Evolutionary conservation across 2,888 invertebrate genomes (phyloP).

Genomic region (Ormia ochracea): DNA sequence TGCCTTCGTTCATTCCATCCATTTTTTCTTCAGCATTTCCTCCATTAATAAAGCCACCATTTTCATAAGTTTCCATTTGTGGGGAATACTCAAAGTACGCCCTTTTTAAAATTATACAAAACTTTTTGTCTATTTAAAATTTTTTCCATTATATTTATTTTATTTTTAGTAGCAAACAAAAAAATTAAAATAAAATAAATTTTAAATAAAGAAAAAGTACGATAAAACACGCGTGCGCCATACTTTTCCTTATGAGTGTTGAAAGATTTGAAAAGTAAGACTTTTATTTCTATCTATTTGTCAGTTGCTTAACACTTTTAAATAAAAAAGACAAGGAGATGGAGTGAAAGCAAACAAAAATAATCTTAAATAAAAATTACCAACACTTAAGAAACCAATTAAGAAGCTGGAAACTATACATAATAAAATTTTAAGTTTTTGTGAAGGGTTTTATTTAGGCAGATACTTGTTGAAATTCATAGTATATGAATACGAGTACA

Average conservation of each 20-base stretch:
- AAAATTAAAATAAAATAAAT: constrained; percentile 31
- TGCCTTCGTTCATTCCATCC: neutral
- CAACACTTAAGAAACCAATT: constrained; percentile 62
- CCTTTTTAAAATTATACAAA: constrained; percentile 35
- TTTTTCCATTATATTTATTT: constrained; percentile 36
- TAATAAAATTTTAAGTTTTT: constrained; percentile 28
- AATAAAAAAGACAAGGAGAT: constrained; percentile 8
- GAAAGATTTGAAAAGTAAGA: constrained; percentile 51
- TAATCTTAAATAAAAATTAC: constrained; percentile 44
- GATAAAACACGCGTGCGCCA: constrained; percentile 62
- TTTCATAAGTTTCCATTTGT: neutral
- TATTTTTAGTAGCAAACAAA: constrained; percentile 33
- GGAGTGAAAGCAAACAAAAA: constrained; percentile 23
- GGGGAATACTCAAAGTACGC: constrained; percentile 36
- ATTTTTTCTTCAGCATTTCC: neutral
- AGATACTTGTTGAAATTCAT: constrained; percentile 24
- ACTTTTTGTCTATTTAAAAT: constrained; percentile 23
- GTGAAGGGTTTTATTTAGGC: neutral
- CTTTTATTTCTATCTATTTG: constrained; percentile 33
- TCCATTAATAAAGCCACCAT: constrained; percentile 37
- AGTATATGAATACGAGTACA: neutral
- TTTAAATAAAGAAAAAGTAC: constrained; percentile 46
- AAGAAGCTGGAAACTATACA: constrained; percentile 36
- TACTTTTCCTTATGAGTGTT: constrained; percentile 53
- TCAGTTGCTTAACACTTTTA: constrained; percentile 49